Base-by-base conservation (phyloP, 30 jellyfish, hydroid and myxozoan genomes). In the Catostylus mosaicus region DNA sequence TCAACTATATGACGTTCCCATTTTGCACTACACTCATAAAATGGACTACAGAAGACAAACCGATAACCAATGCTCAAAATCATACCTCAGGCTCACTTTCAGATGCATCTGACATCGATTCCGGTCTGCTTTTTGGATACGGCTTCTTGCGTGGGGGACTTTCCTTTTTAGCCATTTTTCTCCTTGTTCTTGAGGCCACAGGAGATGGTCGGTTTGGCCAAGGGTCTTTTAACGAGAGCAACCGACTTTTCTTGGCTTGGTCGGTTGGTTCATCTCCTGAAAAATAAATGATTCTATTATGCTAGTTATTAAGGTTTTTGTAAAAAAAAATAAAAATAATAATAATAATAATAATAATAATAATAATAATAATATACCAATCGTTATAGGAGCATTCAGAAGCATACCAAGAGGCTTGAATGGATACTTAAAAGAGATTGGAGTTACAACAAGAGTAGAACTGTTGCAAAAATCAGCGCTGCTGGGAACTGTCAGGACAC, bases 81-180 rank as follows among this genome's bases (percentile, higher is more conserved):
- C 1, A 1, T 27, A 80, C 90, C 90, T 80, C 90, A 57, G 66
- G 23, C 34, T 80, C 90, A 34, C 82, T 80, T 54, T 61, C 88
- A 6, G 88, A 77, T 30, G 60, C 90, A 11, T 68, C 82, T 2
- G 82, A 32, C 10, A 47, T 57, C 16, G 85, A 74, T 51, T 57
- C 63, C 1, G 90, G 90, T 67, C 67, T 80, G 37, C 54, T 80
- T 48, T 80, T 80, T 1, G 90, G 90, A 34, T 80, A 80, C 8
- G 90, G 90, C 26, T 48, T 72, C 38, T 33, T 29, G 31, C 90
- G 73, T 20, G 32, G 84, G 24, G 90, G 90, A 47, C 84, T 80
- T 16, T 65, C 83, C 59, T 72, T 62, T 57, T 79, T 72, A 11
- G 83, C 83, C 14, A 52, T 48, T 51, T 54, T 80, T 40, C 82